Evolutionary conservation across 2,113 vertebrate species (phyloP).

Genomic region (Cyphomyrus plagiostoma): DNA sequence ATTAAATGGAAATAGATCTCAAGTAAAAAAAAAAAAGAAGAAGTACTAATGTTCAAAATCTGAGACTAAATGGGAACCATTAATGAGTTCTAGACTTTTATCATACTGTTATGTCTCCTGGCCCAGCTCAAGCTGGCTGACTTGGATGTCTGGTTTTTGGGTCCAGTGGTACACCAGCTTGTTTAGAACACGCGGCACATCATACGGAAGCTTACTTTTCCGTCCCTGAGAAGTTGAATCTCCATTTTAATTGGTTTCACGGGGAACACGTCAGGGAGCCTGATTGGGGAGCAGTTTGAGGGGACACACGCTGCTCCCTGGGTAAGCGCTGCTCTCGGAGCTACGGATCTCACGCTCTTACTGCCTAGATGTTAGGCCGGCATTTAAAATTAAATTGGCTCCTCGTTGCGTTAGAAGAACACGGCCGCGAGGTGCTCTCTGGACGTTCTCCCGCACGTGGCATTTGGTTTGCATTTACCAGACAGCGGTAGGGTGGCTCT

Average conservation of each 20-base stretch:
- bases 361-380: conserved; percentile 42
- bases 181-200: neutral
- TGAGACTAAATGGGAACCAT: neutral
- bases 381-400: conserved; percentile 54
- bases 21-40: neutral
- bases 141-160: neutral
- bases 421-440: conserved; percentile 59
- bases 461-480: conserved; percentile 78
- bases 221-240: conserved; percentile 22
- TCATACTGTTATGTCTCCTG: neutral
- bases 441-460: conserved; percentile 55
- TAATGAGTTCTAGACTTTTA: neutral
- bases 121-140: neutral
- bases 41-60: neutral
- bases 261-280: neutral
- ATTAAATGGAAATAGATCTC: neutral
- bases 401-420: conserved; percentile 60
- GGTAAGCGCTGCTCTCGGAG: conserved; percentile 13
- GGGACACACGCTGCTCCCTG: conserved; percentile 11
- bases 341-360: conserved; percentile 17
- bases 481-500: conserved; percentile 58
- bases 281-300: neutral
- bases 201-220: neutral
- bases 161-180: neutral
- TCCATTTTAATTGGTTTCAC: conserved; percentile 35